A percentile compares a stretch with the other conserved stretches of the same genome.
phyloP scores from a whole-genome alignment of 2,888 invertebrate species.

The Campoplex nolae region DNA sequence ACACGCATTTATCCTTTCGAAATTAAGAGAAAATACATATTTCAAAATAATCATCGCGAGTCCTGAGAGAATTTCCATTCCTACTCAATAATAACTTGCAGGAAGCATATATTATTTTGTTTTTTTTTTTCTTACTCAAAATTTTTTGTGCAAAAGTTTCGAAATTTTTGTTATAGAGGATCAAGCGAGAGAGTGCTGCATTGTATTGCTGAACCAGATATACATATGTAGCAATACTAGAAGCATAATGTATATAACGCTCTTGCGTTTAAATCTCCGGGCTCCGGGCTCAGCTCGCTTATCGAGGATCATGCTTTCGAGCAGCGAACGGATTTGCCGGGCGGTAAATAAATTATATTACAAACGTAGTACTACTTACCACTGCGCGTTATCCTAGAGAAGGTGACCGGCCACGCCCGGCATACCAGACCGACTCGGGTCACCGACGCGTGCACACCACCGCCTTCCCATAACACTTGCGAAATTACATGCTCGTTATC shows the following conservation, averaged over 20 bases:
- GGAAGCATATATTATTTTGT: background rate
- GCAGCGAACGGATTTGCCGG: constrained; percentile 67
- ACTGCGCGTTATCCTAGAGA: constrained; percentile 53
- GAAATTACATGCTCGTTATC: constrained; percentile 67
- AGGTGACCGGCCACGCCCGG: constrained; percentile 81
- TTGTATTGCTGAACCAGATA: background rate
- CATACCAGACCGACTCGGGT: constrained; percentile 75
- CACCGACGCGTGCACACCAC: constrained; percentile 39
- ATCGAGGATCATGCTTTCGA: constrained; percentile 78
- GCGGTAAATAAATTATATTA: constrained; percentile 65
- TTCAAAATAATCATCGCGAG: background rate
- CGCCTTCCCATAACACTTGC: constrained; percentile 68
- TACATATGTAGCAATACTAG: background rate
- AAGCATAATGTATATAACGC: constrained; percentile 16
- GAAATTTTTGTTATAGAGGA: background rate
- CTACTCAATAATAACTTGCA: background rate
- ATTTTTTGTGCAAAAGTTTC: too few species aligned
- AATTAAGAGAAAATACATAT: background rate
- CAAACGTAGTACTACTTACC: constrained; percentile 26
- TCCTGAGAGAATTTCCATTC: background rate
- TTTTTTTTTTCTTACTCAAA: background rate
- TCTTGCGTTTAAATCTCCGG: constrained; percentile 55
- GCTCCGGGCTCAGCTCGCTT: constrained; percentile 69
- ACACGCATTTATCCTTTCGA: background rate
- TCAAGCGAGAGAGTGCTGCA: constrained; percentile 7